phyloP scores from a whole-genome alignment of 2,113 vertebrate species.

The Malurus melanocephalus region DNA sequence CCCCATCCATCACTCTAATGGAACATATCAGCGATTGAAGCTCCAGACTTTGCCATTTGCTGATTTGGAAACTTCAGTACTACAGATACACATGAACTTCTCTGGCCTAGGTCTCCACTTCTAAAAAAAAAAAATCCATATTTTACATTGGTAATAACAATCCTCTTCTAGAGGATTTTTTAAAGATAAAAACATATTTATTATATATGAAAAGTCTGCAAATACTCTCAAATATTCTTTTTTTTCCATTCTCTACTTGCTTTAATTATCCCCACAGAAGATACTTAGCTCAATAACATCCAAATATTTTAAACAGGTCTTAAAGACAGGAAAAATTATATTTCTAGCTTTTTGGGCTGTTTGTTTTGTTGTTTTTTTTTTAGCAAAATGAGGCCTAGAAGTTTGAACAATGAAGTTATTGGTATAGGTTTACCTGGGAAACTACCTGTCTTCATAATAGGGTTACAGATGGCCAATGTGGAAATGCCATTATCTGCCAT shows the following conservation, averaged over 20 bases:
- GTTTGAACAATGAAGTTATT: neutral
- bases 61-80: neutral
- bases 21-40: rapidly evolving
- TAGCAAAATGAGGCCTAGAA: neutral
- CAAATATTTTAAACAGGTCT: neutral
- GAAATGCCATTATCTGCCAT: neutral
- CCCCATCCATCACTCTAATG: neutral
- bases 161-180: neutral
- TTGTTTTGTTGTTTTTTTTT: neutral
- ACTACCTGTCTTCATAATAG: neutral
- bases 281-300: neutral
- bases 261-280: neutral
- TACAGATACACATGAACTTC: neutral
- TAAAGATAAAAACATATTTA: neutral
- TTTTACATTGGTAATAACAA: neutral
- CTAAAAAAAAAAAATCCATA: neutral
- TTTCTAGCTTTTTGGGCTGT: neutral
- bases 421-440: neutral
- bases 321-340: neutral
- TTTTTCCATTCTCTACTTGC: neutral
- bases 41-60: neutral
- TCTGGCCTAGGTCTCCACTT: neutral
- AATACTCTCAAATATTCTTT: neutral
- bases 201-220: neutral
- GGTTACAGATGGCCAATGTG: neutral